These are phyloP conservation scores for Drosophila serrata DNA, from an alignment of 1,140 invertebrate species.

Conservation along the genomic window DNA sequence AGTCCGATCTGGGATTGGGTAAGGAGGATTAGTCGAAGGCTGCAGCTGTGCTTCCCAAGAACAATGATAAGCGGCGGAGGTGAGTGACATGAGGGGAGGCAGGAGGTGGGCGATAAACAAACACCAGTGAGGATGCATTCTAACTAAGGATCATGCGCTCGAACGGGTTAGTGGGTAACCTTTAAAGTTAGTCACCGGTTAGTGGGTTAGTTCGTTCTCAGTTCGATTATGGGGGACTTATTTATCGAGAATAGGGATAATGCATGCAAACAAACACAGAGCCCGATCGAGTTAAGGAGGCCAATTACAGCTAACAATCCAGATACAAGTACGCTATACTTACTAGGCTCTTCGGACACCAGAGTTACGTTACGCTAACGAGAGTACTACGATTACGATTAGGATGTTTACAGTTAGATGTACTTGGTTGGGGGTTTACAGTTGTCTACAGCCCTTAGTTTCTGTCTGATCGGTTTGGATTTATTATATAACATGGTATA, in stretches of 20 bases:
- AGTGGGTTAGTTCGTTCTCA: slow-evolving; percentile 28
- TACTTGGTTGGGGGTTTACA: slow-evolving; percentile 40
- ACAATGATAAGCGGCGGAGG: slow-evolving; percentile 29
- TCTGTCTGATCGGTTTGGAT: slow-evolving; percentile 28
- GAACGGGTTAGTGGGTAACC: background rate
- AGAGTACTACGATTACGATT: slow-evolving; percentile 54
- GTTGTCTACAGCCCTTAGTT: slow-evolving; percentile 31
- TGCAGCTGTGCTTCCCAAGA: background rate
- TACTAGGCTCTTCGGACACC: slow-evolving; percentile 64
- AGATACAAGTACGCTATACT: slow-evolving; percentile 43
- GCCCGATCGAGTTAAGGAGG: slow-evolving; percentile 48
- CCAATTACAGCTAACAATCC: slow-evolving; percentile 52
- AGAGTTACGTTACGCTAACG: slow-evolving; percentile 49
- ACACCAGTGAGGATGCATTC: slow-evolving; percentile 51
- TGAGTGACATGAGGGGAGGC: slow-evolving; percentile 12
- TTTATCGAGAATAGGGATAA: background rate
- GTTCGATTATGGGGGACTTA: slow-evolving; percentile 26
- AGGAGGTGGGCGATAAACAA: slow-evolving; percentile 19
- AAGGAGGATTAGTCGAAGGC: slow-evolving; percentile 1
- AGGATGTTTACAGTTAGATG: slow-evolving; percentile 43
- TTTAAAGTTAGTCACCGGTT: slow-evolving; percentile 1
- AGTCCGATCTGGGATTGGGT: slow-evolving; percentile 69
- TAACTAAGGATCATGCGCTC: slow-evolving; percentile 27
- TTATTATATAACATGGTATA: slow-evolving; percentile 1
- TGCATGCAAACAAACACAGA: slow-evolving; percentile 49